Evolutionary conservation across 2,888 invertebrate species (phyloP), one percentile per base, ranked within the genome.

Genomic region (Agrotis puta): DNA sequence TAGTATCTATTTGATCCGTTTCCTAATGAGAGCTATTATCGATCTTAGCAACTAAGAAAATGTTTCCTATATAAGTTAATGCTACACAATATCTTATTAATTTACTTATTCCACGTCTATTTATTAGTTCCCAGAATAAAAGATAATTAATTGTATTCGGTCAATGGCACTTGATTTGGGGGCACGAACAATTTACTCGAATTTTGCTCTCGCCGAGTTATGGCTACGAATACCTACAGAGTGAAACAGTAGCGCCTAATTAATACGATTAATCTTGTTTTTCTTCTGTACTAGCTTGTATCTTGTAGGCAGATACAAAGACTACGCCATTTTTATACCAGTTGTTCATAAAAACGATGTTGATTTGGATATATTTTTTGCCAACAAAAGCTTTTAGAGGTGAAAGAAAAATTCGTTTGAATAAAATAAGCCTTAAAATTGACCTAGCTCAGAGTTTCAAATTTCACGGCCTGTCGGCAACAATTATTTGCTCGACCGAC

Each of bases 191-290:
- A 69, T 75, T 85, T 71, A 73, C 56, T 65, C 22, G 64, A 72
- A 77, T 77, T 71, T 76, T 74, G 59, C 63, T 33, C 51, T 11
- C 47, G 56, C 27, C 72, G 76, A 85, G 79, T 72, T 88, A 85
- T 82, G 79, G 76, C 71, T 64, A 45, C 74, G 70, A 74, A 86
- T 86, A 83, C 80, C 77, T 79, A 73, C 71, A 79, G 81, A 74
- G 79, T 84, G 77, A 79, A 81, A 83, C 80, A 81, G 79, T 85
- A 69, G 70, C 75, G 81, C 80, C 78, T 85, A 88, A 89, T 88
- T 89, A 88, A 88, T 86, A 74, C 82, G 75, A 89, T 88, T 88
- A 87, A 83, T 83, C 83, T 79, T 84, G 81, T 84, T 85, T 82
- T 84, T 85, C 76, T 80, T 74, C 53, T 64, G 69, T 70, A 58